Evolutionary conservation across 1,140 invertebrate genomes (phyloP).

Genomic region (Cheumatopsyche charites): DNA sequence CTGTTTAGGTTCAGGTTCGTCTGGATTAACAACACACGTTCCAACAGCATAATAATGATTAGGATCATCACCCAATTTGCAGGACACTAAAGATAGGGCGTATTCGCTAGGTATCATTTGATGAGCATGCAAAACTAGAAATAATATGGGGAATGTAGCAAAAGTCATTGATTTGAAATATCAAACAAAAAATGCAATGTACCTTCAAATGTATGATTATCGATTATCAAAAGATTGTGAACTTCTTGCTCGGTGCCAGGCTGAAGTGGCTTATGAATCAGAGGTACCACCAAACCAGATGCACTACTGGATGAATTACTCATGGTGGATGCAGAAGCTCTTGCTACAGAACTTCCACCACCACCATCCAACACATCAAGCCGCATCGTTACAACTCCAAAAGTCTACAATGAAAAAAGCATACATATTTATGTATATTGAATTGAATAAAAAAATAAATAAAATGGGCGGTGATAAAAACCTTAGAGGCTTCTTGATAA

Average conservation of each 20-base stretch:
- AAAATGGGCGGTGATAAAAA: conserved; percentile 48
- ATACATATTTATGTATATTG: background rate
- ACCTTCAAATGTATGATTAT: conserved; percentile 95
- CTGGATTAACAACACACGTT: conserved; percentile 90
- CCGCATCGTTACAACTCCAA: conserved; percentile 91
- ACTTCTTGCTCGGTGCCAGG: conserved; percentile 88
- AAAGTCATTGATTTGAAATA: conserved; percentile 3
- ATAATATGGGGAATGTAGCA: background rate
- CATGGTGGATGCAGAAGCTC: conserved; percentile 51
- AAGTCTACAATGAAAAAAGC: conserved; percentile 68
- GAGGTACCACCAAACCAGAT: conserved; percentile 57
- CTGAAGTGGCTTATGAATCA: conserved; percentile 78
- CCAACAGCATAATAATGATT: conserved; percentile 94
- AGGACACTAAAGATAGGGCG: conserved; percentile 87
- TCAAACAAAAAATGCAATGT: conserved; percentile 21
- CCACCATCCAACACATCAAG: conserved; percentile 81
- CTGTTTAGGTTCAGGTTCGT: conserved; percentile 93
- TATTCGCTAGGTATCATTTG: conserved; percentile 89
- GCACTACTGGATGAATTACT: conserved; percentile 42
- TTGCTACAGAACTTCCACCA: conserved; percentile 68
- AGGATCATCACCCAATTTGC: conserved; percentile 89
- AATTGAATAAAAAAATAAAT: conserved; percentile 12
- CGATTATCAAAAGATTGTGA: conserved; percentile 90
- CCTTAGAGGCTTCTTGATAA: conserved; percentile 91
- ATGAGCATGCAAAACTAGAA: conserved; percentile 86